Percentiles rank a stretch among this genome's conserved stretches.
These are phyloP conservation scores for Calephelis virginiensis DNA, from an alignment of 1,140 invertebrate genomes.

Conservation along the genomic window DNA sequence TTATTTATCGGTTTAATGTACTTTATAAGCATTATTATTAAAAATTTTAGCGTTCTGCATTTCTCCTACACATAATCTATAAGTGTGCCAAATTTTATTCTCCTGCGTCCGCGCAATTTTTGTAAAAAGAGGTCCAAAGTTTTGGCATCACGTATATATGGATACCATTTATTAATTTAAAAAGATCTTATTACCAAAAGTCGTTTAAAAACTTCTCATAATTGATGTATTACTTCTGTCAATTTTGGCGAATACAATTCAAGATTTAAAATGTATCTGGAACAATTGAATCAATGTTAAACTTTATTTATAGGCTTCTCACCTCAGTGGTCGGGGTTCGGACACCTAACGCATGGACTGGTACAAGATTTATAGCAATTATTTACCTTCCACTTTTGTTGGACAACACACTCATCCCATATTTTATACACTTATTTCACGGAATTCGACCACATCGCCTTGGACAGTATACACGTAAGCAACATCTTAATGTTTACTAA, in stretches of 20 bases:
- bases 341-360: slow-evolving; percentile 51
- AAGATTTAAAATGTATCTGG: neutral
- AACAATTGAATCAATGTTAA: slow-evolving; percentile 29
- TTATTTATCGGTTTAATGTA: too few relatives aligned
- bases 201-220: neutral
- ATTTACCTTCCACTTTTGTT: slow-evolving; percentile 46
- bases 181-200: too few relatives aligned
- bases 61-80: too few relatives aligned
- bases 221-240: slow-evolving; percentile 41
- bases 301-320: slow-evolving; percentile 51
- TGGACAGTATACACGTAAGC: slow-evolving; percentile 69
- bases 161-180: neutral
- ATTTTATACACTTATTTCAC: slow-evolving; percentile 58
- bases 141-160: too few relatives aligned
- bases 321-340: slow-evolving; percentile 32
- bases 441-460: slow-evolving; percentile 51
- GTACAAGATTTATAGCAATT: slow-evolving; percentile 34
- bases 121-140: too few relatives aligned
- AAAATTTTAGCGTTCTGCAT: too few relatives aligned
- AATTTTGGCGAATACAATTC: slow-evolving; percentile 14
- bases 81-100: too few relatives aligned
- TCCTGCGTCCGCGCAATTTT: too few relatives aligned
- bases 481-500: slow-evolving; percentile 78
- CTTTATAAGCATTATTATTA: too few relatives aligned
- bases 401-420: slow-evolving; percentile 44